A percentile compares a stretch with the other conserved stretches of the same genome.
Conservation (phyloP, 2,888 invertebrate genomes). For the Carpatolechia fugitivella region DNA sequence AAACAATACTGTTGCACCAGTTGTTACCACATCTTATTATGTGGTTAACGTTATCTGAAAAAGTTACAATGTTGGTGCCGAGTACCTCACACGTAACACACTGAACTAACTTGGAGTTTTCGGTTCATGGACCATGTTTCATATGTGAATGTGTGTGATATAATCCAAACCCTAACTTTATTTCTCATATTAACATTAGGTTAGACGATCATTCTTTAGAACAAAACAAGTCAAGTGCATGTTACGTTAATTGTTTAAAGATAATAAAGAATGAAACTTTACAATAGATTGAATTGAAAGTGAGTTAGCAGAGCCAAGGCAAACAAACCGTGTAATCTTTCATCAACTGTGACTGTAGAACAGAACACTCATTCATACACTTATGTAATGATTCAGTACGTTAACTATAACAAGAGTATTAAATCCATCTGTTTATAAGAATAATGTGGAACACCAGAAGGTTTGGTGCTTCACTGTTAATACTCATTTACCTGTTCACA, state of each 20-base stretch:
- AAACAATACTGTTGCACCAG: constrained; percentile 19
- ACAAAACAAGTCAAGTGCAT: no score
- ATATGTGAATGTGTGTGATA: constrained; percentile 8
- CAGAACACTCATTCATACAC: not conserved
- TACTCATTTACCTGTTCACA: not conserved
- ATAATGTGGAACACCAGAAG: not conserved
- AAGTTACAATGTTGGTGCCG: constrained; percentile 26
- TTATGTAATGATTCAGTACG: not conserved
- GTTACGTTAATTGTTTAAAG: not conserved
- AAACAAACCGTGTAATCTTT: not conserved
- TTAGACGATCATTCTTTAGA: no score
- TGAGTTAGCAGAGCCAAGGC: constrained; percentile 1
- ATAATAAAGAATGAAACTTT: not conserved
- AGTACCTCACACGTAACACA: constrained; percentile 15
- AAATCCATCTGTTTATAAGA: not conserved
- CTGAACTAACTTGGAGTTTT: constrained; percentile 27
- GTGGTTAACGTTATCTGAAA: constrained; percentile 28
- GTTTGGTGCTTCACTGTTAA: not conserved
- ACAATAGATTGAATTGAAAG: constrained; percentile 8
- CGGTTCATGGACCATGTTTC: constrained; percentile 21
- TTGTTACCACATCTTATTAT: constrained; percentile 26
- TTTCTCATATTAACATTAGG: not conserved
- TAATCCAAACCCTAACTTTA: not conserved
- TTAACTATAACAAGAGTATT: not conserved
- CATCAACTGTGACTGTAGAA: not conserved